Evolutionary conservation across 1,140 invertebrate genomes (phyloP).

Genomic region (Eriocheir sinensis): DNA sequence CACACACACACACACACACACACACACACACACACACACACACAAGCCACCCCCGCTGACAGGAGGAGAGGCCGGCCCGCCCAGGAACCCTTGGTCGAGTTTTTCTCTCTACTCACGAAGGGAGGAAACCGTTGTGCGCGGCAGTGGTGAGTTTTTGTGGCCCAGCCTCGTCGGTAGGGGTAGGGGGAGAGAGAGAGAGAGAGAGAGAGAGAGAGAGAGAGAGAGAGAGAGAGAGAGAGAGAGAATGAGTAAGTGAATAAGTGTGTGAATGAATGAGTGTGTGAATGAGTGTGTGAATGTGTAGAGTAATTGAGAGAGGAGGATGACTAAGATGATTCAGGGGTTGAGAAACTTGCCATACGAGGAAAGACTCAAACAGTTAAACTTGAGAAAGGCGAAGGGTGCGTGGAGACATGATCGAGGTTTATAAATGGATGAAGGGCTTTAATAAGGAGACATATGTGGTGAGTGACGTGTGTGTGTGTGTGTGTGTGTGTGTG

Average conservation of each 20-base stretch:
- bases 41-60: neutral
- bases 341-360: too few species aligned
- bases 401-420: too few species aligned
- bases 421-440: too few species aligned
- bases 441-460: too few species aligned
- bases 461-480: too few species aligned
- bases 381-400: too few species aligned
- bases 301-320: too few species aligned
- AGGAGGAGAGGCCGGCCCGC: neutral
- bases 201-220: neutral
- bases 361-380: too few species aligned
- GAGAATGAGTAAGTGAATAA: neutral
- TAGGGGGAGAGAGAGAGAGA: neutral
- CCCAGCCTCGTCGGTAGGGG: neutral
- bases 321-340: too few species aligned
- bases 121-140: neutral
- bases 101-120: neutral
- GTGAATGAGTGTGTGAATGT: too few species aligned
- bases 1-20: neutral
- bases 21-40: conserved; percentile 22
- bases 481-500: too few species aligned
- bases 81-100: conserved; percentile 10
- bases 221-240: conserved; percentile 40
- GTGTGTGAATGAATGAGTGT: too few species aligned
- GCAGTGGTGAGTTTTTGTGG: neutral